Percentiles rank a stretch among this genome's conserved stretches.
Conservation (phyloP, 2,113 vertebrate genomes). For the Coregonus clupeaformis region DNA sequence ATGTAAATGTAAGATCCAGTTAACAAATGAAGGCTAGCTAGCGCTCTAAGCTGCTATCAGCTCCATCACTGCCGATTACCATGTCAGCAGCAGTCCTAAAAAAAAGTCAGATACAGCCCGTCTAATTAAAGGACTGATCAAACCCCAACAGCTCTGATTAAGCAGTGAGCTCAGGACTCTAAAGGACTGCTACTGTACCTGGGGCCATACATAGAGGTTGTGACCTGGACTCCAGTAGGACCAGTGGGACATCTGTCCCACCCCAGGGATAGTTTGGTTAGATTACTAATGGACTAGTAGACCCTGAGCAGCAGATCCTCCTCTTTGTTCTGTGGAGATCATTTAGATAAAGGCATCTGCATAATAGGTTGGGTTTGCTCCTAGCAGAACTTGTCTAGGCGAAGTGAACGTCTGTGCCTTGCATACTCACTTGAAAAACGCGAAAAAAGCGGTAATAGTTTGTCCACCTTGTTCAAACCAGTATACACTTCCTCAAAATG, state of each 20-base stretch:
- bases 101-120: background rate
- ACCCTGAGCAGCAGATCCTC: background rate
- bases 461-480: too few species aligned
- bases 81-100: background rate
- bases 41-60: background rate
- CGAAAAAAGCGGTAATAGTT: too few species aligned
- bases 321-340: conserved; percentile 4
- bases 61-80: background rate
- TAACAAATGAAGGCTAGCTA: background rate
- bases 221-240: background rate
- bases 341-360: background rate
- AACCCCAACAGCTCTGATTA: background rate
- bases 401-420: too few species aligned
- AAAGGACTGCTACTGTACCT: background rate
- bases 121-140: background rate
- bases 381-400: too few species aligned
- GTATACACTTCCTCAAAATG: too few species aligned
- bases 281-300: background rate
- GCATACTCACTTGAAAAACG: too few species aligned
- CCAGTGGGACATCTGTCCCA: background rate
- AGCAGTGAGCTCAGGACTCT: background rate
- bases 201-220: background rate
- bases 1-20: too few species aligned
- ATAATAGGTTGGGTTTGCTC: too few species aligned
- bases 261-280: background rate